Evolutionary conservation across 2,888 invertebrate species (phyloP).

Genomic region (Smittia aterrima): DNA sequence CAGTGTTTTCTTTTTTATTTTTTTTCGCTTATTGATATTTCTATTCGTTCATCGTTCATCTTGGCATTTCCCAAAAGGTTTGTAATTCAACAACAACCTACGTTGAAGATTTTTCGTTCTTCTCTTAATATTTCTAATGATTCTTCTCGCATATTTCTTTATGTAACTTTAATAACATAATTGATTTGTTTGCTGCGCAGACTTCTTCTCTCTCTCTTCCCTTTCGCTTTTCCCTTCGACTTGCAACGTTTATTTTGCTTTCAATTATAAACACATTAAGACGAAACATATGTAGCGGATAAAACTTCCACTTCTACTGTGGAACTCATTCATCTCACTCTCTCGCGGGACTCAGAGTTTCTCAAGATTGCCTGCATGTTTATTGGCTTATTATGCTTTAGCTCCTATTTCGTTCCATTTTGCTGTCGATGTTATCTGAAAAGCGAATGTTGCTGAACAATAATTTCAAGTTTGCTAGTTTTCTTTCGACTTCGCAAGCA

Average conservation of each 20-base stretch:
- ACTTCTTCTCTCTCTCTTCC: background rate
- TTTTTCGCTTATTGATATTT: too few relatives aligned
- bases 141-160: too few relatives aligned
- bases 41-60: too few relatives aligned
- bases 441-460: background rate
- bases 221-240: too few relatives aligned
- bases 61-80: too few relatives aligned
- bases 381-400: background rate
- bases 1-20: slow-evolving; percentile 28
- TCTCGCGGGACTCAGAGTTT: background rate
- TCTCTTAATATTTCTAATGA: too few relatives aligned
- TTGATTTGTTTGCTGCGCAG: slow-evolving; percentile 26
- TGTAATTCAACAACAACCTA: too few relatives aligned
- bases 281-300: background rate
- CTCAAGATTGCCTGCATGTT: background rate
- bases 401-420: slow-evolving; percentile 22
- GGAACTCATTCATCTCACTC: background rate
- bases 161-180: slow-evolving; percentile 36
- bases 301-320: too few relatives aligned
- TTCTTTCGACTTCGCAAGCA: background rate
- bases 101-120: too few relatives aligned
- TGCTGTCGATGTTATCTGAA: slow-evolving; percentile 12
- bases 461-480: slow-evolving; percentile 1
- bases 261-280: slow-evolving; percentile 38
- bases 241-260: background rate